phyloP scores from a whole-genome alignment of 2,888 invertebrate genomes.

The Dermolepida albohirtum region DNA sequence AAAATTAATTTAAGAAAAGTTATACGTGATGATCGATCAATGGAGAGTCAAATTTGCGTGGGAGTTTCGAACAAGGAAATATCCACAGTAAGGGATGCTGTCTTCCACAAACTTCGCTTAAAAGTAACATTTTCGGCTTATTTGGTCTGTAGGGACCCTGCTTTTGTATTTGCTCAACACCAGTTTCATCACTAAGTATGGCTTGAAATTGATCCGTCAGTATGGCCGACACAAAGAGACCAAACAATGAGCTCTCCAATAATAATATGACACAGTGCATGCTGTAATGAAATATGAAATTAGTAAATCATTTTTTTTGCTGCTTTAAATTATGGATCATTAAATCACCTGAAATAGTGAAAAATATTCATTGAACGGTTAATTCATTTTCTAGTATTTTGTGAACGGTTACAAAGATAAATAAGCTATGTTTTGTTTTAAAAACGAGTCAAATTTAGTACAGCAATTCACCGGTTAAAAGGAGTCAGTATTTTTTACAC shows the following conservation, averaged over 20 bases:
- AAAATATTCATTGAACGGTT: too few relatives aligned
- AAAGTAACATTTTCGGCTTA: constrained; percentile 73
- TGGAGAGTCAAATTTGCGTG: constrained; percentile 61
- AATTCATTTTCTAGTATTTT: too few relatives aligned
- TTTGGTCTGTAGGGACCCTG: constrained; percentile 75
- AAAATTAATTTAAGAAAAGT: constrained; percentile 16
- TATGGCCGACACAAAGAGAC: constrained; percentile 88
- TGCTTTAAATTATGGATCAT: too few relatives aligned
- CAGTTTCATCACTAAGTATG: constrained; percentile 86
- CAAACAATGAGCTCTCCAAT: constrained; percentile 86
- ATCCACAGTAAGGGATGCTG: constrained; percentile 80
- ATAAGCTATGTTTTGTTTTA: too few relatives aligned
- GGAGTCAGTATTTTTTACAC: too few relatives aligned
- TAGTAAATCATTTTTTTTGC: too few relatives aligned
- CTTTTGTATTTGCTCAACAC: constrained; percentile 81
- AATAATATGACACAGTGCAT: constrained; percentile 85
- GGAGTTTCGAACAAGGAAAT: constrained; percentile 73
- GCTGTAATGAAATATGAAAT: constrained; percentile 66
- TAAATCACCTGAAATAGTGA: too few relatives aligned
- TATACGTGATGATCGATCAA: constrained; percentile 63
- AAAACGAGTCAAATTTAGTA: too few relatives aligned
- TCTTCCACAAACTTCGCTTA: constrained; percentile 83
- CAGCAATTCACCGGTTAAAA: too few relatives aligned
- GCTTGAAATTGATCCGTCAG: constrained; percentile 88
- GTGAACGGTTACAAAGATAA: too few relatives aligned